A percentile compares a stretch with the other conserved stretches of the same genome.
Conservation (phyloP, 2,888 invertebrate species). For the Agrilus biguttatus region DNA sequence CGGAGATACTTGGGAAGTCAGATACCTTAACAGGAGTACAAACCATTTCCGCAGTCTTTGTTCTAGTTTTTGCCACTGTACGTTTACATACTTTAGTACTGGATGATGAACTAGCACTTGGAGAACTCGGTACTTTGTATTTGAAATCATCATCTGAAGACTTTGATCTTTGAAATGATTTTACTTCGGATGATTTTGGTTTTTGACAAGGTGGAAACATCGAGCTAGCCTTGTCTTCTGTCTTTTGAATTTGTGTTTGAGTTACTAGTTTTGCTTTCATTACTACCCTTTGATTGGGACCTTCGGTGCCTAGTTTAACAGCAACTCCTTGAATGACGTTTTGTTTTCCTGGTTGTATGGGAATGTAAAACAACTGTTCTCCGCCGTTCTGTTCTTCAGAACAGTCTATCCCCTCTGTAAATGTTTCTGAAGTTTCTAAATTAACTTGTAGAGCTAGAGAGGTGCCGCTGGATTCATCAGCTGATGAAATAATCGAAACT, state of each 20-base stretch:
- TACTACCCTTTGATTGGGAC: slow-evolving; percentile 46
- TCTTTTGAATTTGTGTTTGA: slow-evolving; percentile 30
- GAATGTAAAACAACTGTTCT: slow-evolving; percentile 49
- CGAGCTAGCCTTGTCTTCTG: slow-evolving; percentile 10
- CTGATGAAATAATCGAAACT: slow-evolving; percentile 23
- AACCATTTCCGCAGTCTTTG: slow-evolving; percentile 14
- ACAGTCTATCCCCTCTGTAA: slow-evolving; percentile 21
- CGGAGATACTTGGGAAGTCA: slow-evolving; percentile 29
- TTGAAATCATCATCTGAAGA: slow-evolving; percentile 22
- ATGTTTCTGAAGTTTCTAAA: slow-evolving; percentile 29
- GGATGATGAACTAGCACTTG: slow-evolving; percentile 30
- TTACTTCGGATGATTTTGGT: slow-evolving; percentile 30
- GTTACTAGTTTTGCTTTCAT: slow-evolving; percentile 51
- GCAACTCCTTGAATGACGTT: slow-evolving; percentile 47
- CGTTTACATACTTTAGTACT: slow-evolving; percentile 27
- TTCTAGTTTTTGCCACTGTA: slow-evolving; percentile 18
- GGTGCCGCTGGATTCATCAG: slow-evolving; percentile 31
- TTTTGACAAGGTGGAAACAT: slow-evolving; percentile 38
- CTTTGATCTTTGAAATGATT: slow-evolving; percentile 9
- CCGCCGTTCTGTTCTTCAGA: slow-evolving; percentile 35
- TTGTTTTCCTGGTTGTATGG: slow-evolving; percentile 34
- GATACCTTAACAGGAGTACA: slow-evolving; percentile 25
- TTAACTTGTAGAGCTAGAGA: slow-evolving; percentile 41
- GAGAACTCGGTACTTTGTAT: slow-evolving; percentile 30
- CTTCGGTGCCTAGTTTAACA: slow-evolving; percentile 48